Evolutionary conservation across 2,888 invertebrate genomes (phyloP).

Genomic region (Gortyna flavago): DNA sequence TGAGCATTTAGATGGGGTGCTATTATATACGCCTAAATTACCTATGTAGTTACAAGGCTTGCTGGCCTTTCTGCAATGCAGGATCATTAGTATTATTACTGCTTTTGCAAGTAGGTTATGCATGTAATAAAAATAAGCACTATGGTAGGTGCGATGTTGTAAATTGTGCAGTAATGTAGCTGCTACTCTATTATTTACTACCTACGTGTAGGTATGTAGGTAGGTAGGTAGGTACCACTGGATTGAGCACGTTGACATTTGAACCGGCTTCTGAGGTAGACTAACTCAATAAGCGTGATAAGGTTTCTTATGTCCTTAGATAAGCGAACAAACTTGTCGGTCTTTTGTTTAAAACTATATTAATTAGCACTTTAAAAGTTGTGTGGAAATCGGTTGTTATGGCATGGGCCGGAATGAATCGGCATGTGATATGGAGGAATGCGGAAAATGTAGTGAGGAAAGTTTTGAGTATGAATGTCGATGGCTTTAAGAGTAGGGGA

Average conservation of each 20-base stretch:
- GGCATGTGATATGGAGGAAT: too few relatives aligned
- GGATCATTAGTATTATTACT: conserved; percentile 23
- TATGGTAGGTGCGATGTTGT: conserved; percentile 24
- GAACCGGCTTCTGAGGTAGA: conserved; percentile 16
- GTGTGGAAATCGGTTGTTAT: background rate
- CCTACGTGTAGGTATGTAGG: background rate
- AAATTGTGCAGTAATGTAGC: conserved; percentile 31
- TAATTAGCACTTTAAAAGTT: background rate
- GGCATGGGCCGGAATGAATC: too few relatives aligned
- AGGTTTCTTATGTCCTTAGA: background rate
- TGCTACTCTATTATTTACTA: conserved; percentile 18
- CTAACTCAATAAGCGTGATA: background rate
- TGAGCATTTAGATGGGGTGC: background rate
- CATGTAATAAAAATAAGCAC: conserved; percentile 27
- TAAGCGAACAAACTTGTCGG: background rate
- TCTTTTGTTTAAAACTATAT: conserved; percentile 9
- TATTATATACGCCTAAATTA: conserved; percentile 3
- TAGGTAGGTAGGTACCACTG: background rate
- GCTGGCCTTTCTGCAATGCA: conserved; percentile 32
- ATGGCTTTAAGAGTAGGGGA: background rate
- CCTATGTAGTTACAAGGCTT: background rate
- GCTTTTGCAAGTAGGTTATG: conserved; percentile 24
- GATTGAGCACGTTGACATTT: conserved; percentile 25
- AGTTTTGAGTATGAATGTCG: background rate
- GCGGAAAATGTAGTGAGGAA: background rate